Base-by-base conservation (phyloP, 2,113 vertebrate species). In the Gobiocypris rarus region DNA sequence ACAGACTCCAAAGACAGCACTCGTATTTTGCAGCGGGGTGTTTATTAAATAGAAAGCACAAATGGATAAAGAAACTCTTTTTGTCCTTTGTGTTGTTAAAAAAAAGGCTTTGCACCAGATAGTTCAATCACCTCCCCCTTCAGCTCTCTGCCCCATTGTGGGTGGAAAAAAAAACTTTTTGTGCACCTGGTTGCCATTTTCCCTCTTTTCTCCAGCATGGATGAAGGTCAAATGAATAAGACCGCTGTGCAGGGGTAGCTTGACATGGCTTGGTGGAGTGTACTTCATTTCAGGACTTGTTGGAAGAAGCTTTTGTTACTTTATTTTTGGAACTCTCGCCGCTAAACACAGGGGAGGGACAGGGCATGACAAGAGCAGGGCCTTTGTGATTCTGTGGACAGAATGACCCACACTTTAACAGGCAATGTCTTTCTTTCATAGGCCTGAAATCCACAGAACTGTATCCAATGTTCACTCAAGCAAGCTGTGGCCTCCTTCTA, bases 191-290 rank as follows among this genome's bases (percentile, higher is more conserved):
- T 79, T 88, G 73, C 22, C 88, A 79, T 89, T 88, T 87, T 83
- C 67, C 82, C 79, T 9, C 38, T 83, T 89, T 89, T 87, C 63
- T 83, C 52, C 31, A 48, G 70, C 43, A 6, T 50, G 45, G 52
- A 45, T 82, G 85, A 85, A 61, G 87, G 89, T 93, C 88, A 91
- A 75, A 86, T 83, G 83, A 70, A 77, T 81, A 86, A 59, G 85
- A 70, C 58, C n/a, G 84, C 84, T 89, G 86, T 86, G 87, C 43
- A 65, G 71, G 65, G 78, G 83, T 83, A 65, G 50, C 58, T 41
- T 81, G 84, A 87, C 84, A 81, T 78, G 34, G 65, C 54, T 71
- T 91, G 85, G 85, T 88, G 83, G 75, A 85, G 59, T 28, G 22
- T 43, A 84, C 69, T 88, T 77, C 58, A 43, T 86, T 86, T 65